A percentile compares a stretch with the other conserved stretches of the same genome.
Evolutionary conservation across 2,797 vertebrate genomes (phyloP).

Genomic region (Phaenicophaeus curvirostris): DNA sequence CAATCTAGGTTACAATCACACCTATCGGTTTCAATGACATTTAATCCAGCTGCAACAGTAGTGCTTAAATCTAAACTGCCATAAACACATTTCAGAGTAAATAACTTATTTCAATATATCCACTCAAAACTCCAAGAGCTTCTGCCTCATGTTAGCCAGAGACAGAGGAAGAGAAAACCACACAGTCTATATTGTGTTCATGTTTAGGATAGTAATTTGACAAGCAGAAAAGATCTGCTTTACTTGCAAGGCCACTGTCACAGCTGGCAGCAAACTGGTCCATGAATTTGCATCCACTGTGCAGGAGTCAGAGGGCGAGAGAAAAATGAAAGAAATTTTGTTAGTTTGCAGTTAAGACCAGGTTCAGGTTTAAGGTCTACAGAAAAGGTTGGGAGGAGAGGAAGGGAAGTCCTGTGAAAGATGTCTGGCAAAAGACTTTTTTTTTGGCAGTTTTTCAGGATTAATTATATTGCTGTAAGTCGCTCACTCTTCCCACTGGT

Average conservation of each 20-base stretch:
- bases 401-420: background rate
- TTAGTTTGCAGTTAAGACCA: background rate
- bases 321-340: background rate
- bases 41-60: background rate
- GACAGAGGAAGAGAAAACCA: background rate
- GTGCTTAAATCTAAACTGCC: background rate
- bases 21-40: background rate
- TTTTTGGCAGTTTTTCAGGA: background rate
- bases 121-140: background rate
- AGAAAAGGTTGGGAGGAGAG: background rate
- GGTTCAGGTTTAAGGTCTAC: background rate
- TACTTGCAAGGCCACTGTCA: background rate
- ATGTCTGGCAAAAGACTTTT: background rate
- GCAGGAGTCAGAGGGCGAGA: background rate
- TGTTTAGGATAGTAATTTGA: background rate
- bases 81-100: background rate
- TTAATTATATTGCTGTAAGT: background rate
- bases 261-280: background rate
- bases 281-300: background rate
- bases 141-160: background rate
- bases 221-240: background rate
- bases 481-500: background rate
- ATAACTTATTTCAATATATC: background rate
- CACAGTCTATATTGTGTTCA: accelerated
- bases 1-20: background rate